Evolutionary conservation across 2,113 vertebrate genomes (phyloP), one percentile per base, ranked within the genome.

Genomic region (Pampusana beccarii): DNA sequence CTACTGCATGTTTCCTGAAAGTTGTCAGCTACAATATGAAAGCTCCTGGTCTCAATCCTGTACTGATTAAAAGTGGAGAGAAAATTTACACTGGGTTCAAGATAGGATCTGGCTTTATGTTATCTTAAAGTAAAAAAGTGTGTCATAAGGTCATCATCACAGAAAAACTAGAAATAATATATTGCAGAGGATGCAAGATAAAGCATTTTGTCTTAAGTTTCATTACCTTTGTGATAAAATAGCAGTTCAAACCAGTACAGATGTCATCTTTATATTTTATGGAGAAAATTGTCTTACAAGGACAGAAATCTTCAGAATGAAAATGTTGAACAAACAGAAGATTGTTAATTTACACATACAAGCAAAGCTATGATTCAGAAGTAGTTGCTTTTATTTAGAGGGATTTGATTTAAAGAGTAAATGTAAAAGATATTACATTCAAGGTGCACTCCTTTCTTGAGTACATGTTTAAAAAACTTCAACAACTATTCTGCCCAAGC

Each of bases 391-490:
- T 88, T 81, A 73, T 69, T 86, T 64, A 78, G 16, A 80, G 34
- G 10, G 4, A 6, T 60, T 89, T 93, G 72, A 90, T 89, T 82
- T 61, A 69, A 87, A 54, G 25, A 71, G 29, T 58, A 81, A 97
- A 71, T 85, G 34, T 40, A 80, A 72, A 73, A 62, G 7, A 67
- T 48, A 40, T 25, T 93, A 14, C 57, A 38, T 66, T 91, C 61
- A 91, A 97, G 91, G 95, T 97, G 91, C 94, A 95, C 87, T 97
- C 92, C 91, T 92, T 93, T 81, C 75, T 54, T 70, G n/a, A 79
- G 40, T 51, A 38, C 8, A 70, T 71, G 66, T 75, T 82, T 6
- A 2, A 48, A 12, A 53, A 46, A 86, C 4, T 70, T 7, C 28
- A 81, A 6, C 44, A 94, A 53, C 29, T 84, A 28, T 66, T 48